Evolutionary conservation across 2,888 invertebrate species (phyloP).

Genomic region (Apamea anceps): DNA sequence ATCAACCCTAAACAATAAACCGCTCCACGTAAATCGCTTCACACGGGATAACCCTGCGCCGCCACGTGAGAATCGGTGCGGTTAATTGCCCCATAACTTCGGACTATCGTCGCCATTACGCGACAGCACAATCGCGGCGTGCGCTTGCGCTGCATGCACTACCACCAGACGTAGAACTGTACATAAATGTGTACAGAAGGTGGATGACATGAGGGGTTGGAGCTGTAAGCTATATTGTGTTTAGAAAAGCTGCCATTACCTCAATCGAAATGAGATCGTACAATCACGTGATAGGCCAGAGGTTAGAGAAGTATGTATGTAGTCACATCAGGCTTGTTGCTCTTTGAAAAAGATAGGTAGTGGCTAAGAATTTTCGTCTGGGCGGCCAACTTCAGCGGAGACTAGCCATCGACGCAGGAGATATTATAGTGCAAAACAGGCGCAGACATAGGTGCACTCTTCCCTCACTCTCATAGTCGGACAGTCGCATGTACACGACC

Average conservation of each 20-base stretch:
- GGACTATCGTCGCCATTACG: slow-evolving; percentile 58
- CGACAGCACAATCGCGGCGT: slow-evolving; percentile 77
- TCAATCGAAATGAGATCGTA: not conserved
- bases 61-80: slow-evolving; percentile 52
- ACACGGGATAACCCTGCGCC: slow-evolving; percentile 52
- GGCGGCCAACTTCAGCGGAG: not conserved
- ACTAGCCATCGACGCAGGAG: too few species aligned
- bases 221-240: not conserved
- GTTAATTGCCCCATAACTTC: slow-evolving; percentile 74
- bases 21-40: slow-evolving; percentile 59
- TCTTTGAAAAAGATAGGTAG: not conserved
- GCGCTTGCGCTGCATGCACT: slow-evolving; percentile 57
- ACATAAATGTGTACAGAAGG: slow-evolving; percentile 44
- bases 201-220: not conserved
- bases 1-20: slow-evolving; percentile 53
- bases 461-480: too few species aligned
- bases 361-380: not conserved
- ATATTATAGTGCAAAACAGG: too few species aligned
- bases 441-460: too few species aligned
- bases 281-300: not conserved
- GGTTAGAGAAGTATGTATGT: not conserved
- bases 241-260: not conserved
- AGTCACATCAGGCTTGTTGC: not conserved
- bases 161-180: not conserved
- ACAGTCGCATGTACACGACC: too few species aligned